Percentiles rank a stretch among this genome's conserved stretches.
Evolutionary conservation across 2,797 vertebrate genomes (phyloP).

Genomic region (Myotis pilosus): DNA sequence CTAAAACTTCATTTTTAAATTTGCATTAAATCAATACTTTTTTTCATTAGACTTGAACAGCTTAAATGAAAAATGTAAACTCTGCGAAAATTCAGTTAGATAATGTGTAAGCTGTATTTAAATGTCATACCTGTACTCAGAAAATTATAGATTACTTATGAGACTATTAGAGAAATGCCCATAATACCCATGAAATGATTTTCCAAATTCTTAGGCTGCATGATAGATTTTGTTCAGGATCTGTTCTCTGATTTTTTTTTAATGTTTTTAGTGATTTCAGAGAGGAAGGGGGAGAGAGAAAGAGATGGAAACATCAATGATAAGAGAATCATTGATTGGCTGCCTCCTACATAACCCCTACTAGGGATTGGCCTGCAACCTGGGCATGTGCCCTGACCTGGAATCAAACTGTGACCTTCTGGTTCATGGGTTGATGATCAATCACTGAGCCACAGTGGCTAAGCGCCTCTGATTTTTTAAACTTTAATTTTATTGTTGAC

Average conservation of each 20-base stretch:
- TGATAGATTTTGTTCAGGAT: background rate
- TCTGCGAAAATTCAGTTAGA: background rate
- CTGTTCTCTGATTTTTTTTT: background rate
- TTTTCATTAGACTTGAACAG: background rate
- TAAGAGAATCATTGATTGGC: too few species aligned
- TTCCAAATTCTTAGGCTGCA: background rate
- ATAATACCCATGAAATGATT: background rate
- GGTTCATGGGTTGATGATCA: too few species aligned
- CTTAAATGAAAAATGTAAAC: slow-evolving; percentile 27
- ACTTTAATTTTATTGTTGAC: background rate
- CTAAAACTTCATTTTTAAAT: slow-evolving; percentile 25
- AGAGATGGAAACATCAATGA: too few species aligned
- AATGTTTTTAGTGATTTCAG: too few species aligned
- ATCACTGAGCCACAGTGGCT: too few species aligned
- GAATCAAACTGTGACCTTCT: too few species aligned
- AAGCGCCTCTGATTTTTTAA: background rate
- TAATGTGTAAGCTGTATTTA: slow-evolving; percentile 1
- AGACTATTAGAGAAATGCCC: background rate
- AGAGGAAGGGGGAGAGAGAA: too few species aligned
- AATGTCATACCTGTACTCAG: background rate
- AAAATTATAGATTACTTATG: background rate
- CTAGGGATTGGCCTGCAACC: too few species aligned
- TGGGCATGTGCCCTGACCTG: too few species aligned
- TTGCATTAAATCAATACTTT: slow-evolving; percentile 15
- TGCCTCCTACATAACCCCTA: too few species aligned